Conservation (phyloP, 2,888 invertebrate species). For the Diploptera punctata region DNA sequence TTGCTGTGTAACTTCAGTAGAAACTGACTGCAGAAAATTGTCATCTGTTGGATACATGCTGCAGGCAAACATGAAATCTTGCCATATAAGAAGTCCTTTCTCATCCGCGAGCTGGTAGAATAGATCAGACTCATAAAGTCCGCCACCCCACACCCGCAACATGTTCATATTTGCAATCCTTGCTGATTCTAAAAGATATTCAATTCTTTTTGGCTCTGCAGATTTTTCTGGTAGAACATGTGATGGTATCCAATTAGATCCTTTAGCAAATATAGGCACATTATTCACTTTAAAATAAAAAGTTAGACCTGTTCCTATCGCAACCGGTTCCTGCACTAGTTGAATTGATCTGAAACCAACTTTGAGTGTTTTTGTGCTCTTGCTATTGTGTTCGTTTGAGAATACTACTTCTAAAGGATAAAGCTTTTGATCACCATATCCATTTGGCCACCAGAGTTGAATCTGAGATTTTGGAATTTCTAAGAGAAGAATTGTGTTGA, state of each 20-base stretch:
- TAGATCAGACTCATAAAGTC: slow-evolving; percentile 87
- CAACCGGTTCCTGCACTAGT: slow-evolving; percentile 74
- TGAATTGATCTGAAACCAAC: slow-evolving; percentile 90
- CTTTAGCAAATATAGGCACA: slow-evolving; percentile 88
- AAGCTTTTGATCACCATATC: slow-evolving; percentile 79
- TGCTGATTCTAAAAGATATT: slow-evolving; percentile 70
- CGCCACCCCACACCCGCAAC: slow-evolving; percentile 98
- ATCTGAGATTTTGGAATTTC: slow-evolving; percentile 50
- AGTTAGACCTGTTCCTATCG: slow-evolving; percentile 62
- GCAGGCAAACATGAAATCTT: slow-evolving; percentile 97
- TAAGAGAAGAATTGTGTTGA: slow-evolving; percentile 7
- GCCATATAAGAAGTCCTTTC: slow-evolving; percentile 94
- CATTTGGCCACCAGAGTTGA: slow-evolving; percentile 94
- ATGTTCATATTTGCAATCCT: slow-evolving; percentile 87
- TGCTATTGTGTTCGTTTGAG: slow-evolving; percentile 51
- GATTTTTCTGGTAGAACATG: slow-evolving; percentile 82
- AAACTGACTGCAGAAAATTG: slow-evolving; percentile 75
- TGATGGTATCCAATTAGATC: slow-evolving; percentile 92
- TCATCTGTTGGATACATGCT: slow-evolving; percentile 86
- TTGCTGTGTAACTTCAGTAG: slow-evolving; percentile 80
- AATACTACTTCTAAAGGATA: slow-evolving; percentile 70
- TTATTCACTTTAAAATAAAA: slow-evolving; percentile 91
- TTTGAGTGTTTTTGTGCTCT: slow-evolving; percentile 61
- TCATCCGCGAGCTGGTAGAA: slow-evolving; percentile 90
- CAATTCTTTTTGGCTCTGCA: slow-evolving; percentile 62